phyloP scores from a whole-genome alignment of 2,797 vertebrate species.

The Sylvia borin region DNA sequence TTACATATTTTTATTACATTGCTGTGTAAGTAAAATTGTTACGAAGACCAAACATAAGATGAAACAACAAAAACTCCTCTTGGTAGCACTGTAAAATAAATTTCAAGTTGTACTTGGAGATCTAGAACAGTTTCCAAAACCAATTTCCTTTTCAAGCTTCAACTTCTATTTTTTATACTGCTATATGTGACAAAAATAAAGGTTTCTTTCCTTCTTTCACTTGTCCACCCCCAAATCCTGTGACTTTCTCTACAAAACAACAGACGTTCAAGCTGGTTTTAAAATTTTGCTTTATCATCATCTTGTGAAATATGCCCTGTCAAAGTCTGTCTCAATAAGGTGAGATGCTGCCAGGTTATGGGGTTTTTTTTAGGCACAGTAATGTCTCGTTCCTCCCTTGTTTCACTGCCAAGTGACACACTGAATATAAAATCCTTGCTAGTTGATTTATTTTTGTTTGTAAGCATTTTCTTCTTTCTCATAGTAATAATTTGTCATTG shows the following conservation, averaged over 20 bases:
- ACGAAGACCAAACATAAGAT: not conserved
- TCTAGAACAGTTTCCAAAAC: not conserved
- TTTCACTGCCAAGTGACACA: not conserved
- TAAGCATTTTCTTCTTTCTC: not conserved
- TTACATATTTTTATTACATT: not conserved
- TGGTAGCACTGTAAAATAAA: not conserved
- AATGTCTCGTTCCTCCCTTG: not conserved
- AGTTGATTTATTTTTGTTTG: not conserved
- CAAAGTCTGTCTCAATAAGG: not conserved
- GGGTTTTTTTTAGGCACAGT: not conserved
- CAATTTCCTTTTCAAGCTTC: not conserved
- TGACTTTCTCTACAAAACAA: not conserved
- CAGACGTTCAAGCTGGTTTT: not conserved
- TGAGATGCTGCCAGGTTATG: not conserved
- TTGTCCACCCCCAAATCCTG: not conserved
- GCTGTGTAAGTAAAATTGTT: not conserved
- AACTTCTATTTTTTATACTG: not conserved
- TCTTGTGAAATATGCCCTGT: not conserved
- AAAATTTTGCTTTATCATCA: not conserved
- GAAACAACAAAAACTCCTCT: not conserved
- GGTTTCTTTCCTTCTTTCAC: not conserved
- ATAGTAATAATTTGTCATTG: fast-evolving
- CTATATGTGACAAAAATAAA: not conserved
- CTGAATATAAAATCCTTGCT: not conserved
- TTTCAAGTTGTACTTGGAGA: not conserved